Conservation (phyloP, 2,888 invertebrate genomes). For the Encarsia formosa region DNA sequence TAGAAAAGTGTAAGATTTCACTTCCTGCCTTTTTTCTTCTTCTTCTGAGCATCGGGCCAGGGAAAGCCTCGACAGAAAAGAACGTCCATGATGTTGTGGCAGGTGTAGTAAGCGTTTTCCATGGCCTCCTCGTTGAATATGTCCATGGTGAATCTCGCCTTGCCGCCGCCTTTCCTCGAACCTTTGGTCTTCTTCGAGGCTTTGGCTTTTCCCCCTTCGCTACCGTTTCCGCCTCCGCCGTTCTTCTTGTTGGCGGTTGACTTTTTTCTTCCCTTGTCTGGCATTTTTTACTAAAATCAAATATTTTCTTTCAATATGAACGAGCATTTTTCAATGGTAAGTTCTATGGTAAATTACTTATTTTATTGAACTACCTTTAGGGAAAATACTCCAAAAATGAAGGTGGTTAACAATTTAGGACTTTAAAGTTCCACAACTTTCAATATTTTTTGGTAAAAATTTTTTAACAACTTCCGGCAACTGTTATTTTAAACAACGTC, state of each 20-base stretch:
- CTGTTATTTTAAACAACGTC: too few relatives aligned
- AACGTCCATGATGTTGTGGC: constrained; percentile 88
- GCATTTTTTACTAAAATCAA: too few relatives aligned
- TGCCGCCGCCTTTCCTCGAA: constrained; percentile 44
- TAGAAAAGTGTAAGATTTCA: too few relatives aligned
- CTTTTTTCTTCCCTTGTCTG: constrained; percentile 19
- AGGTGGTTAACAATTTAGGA: too few relatives aligned
- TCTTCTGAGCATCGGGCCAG: constrained; percentile 83
- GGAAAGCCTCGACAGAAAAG: constrained; percentile 82
- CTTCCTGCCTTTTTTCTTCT: constrained; percentile 77
- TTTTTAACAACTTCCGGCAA: too few relatives aligned
- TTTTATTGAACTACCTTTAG: too few relatives aligned
- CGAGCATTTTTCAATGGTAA: too few relatives aligned
- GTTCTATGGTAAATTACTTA: too few relatives aligned
- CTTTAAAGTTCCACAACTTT: too few relatives aligned
- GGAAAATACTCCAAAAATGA: too few relatives aligned
- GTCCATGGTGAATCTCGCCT: constrained; percentile 71
- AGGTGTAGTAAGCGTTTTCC: constrained; percentile 91
- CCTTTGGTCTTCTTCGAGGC: constrained; percentile 53
- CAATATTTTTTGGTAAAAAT: too few relatives aligned
- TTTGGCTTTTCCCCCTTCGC: constrained; percentile 54
- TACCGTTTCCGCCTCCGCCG: constrained; percentile 45
- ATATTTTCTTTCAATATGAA: too few relatives aligned
- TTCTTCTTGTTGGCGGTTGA: constrained; percentile 33
- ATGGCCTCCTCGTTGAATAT: constrained; percentile 86